A percentile compares a stretch with the other conserved stretches of the same genome.
phyloP scores from a whole-genome alignment of 1,140 invertebrate genomes.

The Sycobia sp. region DNA sequence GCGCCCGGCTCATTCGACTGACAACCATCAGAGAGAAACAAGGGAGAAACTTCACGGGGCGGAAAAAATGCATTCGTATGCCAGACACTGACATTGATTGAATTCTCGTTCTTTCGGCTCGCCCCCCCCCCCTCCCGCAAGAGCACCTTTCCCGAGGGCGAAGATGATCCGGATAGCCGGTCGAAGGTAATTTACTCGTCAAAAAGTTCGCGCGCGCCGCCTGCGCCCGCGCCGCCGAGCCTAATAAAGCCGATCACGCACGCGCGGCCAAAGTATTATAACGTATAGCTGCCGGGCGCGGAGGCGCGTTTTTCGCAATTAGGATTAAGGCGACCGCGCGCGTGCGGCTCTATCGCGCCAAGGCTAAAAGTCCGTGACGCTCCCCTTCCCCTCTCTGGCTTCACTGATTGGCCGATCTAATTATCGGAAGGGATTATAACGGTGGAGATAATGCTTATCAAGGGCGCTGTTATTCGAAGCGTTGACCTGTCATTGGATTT shows the following conservation, averaged over 20 bases:
- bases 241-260: conserved; percentile 18
- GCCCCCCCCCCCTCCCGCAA: background rate
- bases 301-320: conserved; percentile 9
- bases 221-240: background rate
- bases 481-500: no score
- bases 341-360: background rate
- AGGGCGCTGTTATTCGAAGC: no score
- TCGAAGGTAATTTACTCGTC: conserved; percentile 15
- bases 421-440: conserved; percentile 6
- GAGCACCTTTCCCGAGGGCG: background rate
- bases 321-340: background rate
- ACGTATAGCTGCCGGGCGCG: no score
- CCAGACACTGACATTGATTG: conserved; percentile 21
- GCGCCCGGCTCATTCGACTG: no score
- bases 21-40: no score
- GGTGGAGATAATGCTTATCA: background rate
- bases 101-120: background rate
- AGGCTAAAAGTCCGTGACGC: background rate
- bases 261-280: background rate
- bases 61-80: no score
- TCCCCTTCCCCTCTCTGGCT: background rate
- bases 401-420: conserved; percentile 19
- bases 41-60: no score
- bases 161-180: no score
- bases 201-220: background rate